A percentile compares a stretch with the other conserved stretches of the same genome.
Evolutionary conservation across 2,888 invertebrate genomes (phyloP).

Genomic region (Megalurothrips usitatus): DNA sequence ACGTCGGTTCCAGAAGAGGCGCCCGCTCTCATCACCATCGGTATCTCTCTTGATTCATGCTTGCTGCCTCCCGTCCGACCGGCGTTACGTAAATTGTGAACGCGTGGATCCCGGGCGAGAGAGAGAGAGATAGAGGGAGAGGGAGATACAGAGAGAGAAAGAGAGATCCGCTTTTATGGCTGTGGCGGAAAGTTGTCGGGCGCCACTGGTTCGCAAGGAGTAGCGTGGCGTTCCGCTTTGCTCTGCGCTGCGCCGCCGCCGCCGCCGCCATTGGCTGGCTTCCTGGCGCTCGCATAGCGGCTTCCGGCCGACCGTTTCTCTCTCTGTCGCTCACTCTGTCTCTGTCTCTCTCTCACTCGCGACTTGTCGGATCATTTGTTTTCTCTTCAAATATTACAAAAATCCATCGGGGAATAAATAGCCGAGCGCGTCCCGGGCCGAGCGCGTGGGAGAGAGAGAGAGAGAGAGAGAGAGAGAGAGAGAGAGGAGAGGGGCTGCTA

Average conservation of each 20-base stretch:
- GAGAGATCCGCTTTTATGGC: not conserved
- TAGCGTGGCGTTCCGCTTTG: too few relatives aligned
- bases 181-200: too few relatives aligned
- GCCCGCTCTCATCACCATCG: too few relatives aligned
- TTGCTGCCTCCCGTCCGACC: too few relatives aligned
- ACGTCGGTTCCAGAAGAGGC: too few relatives aligned
- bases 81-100: too few relatives aligned
- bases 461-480: not conserved
- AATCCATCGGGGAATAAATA: not conserved
- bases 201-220: too few relatives aligned
- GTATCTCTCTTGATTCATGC: too few relatives aligned
- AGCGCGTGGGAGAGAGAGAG: not conserved
- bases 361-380: not conserved
- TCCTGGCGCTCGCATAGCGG: not conserved
- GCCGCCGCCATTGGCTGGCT: not conserved
- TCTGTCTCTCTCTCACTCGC: not conserved
- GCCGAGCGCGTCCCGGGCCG: not conserved
- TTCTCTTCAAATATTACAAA: slow-evolving; percentile 2
- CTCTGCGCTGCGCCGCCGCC: not conserved
- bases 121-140: slow-evolving; percentile 14
- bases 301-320: not conserved
- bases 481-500: too few relatives aligned
- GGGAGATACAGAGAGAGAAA: too few relatives aligned
- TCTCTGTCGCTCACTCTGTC: not conserved
- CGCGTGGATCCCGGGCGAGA: too few relatives aligned